A percentile compares a stretch with the other conserved stretches of the same genome.
Evolutionary conservation across 2,113 vertebrate genomes (phyloP).

Genomic region (Cynoglossus semilaevis): DNA sequence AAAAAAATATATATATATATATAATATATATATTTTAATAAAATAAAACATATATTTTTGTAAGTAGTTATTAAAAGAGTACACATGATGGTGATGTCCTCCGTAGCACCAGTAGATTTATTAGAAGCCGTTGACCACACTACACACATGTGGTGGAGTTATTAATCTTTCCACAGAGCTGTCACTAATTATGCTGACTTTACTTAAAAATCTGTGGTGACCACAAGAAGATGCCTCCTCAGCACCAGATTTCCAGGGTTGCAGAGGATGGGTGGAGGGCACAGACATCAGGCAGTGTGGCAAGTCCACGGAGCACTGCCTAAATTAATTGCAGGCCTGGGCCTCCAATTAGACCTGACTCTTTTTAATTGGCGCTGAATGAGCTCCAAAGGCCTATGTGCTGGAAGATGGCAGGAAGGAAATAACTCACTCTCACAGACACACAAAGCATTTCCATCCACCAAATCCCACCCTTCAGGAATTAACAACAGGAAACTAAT

Average conservation of each 20-base stretch:
- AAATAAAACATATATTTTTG: not conserved
- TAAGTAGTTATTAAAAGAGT: not conserved
- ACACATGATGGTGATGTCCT: slow-evolving; percentile 38
- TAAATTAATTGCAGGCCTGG: slow-evolving; percentile 74
- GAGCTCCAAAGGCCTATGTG: slow-evolving; percentile 65
- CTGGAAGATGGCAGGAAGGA: slow-evolving; percentile 40
- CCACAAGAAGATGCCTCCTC: slow-evolving; percentile 62
- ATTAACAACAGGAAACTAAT: slow-evolving; percentile 69
- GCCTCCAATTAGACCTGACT: slow-evolving; percentile 73
- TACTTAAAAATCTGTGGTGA: slow-evolving; percentile 46
- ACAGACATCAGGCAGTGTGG: slow-evolving; percentile 47
- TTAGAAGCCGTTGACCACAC: slow-evolving; percentile 41
- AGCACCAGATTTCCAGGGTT: slow-evolving; percentile 51
- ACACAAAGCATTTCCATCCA: slow-evolving; percentile 31
- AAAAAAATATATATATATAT: too few relatives aligned
- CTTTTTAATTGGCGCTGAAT: slow-evolving; percentile 76
- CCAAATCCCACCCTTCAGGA: slow-evolving; percentile 55
- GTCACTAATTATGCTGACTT: slow-evolving; percentile 72
- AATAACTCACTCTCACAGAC: slow-evolving; percentile 29
- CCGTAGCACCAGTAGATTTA: slow-evolving; percentile 43
- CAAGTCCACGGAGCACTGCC: slow-evolving; percentile 61
- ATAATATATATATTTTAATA: too few relatives aligned
- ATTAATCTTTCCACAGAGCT: slow-evolving; percentile 69
- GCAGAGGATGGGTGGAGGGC: slow-evolving; percentile 43
- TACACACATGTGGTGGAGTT: slow-evolving; percentile 47